Evolutionary conservation across 1,140 invertebrate genomes (phyloP).

Genomic region (Heterodera schachtii): DNA sequence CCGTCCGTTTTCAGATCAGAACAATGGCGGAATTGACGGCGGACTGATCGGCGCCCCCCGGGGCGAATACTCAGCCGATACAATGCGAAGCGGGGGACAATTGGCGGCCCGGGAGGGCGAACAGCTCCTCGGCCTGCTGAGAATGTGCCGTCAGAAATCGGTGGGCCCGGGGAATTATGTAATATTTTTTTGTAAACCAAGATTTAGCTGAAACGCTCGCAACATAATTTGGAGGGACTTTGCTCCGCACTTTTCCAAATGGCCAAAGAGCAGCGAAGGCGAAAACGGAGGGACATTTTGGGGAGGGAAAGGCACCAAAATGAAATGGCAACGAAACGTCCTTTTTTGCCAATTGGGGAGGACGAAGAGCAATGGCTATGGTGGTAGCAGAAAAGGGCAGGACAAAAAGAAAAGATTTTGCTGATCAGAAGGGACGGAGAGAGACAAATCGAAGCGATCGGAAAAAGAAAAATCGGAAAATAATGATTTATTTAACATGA

Average conservation of each 20-base stretch:
- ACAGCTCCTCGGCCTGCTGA: neutral
- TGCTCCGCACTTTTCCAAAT: slow-evolving; percentile 13
- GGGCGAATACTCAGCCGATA: neutral
- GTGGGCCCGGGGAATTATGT: neutral
- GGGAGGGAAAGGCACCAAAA: neutral
- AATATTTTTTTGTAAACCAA: neutral
- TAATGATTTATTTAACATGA: no score
- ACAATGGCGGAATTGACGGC: neutral
- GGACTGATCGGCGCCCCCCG: neutral
- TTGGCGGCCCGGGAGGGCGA: neutral
- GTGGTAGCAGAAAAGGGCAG: neutral
- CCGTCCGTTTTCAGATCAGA: neutral
- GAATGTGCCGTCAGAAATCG: slow-evolving; percentile 2
- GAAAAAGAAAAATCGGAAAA: no score
- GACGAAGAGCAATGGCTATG: slow-evolving; percentile 7
- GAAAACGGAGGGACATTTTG: neutral
- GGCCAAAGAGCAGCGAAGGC: slow-evolving; percentile 2
- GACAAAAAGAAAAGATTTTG: neutral
- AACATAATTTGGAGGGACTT: neutral
- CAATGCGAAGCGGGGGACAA: neutral
- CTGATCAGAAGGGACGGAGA: no score
- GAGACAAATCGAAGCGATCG: no score
- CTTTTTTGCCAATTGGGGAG: neutral
- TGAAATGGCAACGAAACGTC: neutral
- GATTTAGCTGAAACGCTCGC: neutral